Conservation (phyloP, 2,888 invertebrate species). For the Caenorhabditis japonica region DNA sequence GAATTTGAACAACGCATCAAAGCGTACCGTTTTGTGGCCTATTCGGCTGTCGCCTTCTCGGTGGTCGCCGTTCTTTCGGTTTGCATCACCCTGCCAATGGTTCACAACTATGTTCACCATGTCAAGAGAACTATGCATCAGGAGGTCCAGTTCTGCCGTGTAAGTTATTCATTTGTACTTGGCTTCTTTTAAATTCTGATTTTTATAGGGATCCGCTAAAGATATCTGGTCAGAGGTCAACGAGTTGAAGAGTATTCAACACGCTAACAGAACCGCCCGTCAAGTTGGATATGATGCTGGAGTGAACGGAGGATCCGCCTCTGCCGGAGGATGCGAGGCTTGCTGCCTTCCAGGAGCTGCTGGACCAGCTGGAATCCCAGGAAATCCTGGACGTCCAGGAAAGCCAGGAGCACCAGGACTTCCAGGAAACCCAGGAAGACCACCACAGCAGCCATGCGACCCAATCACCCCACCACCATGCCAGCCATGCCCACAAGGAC, state of each 20-base stretch:
- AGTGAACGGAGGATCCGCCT: slow-evolving; percentile 51
- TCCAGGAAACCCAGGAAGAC: slow-evolving; percentile 64
- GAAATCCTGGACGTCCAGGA: slow-evolving; percentile 61
- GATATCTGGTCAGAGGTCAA: slow-evolving; percentile 64
- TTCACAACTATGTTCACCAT: slow-evolving; percentile 65
- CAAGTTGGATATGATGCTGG: slow-evolving; percentile 62
- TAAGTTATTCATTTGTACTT: slow-evolving; percentile 11
- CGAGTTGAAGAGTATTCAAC: slow-evolving; percentile 59
- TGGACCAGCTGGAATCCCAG: slow-evolving; percentile 61
- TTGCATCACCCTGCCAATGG: slow-evolving; percentile 63
- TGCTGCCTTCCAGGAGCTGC: slow-evolving; percentile 70
- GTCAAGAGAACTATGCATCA: slow-evolving; percentile 62
- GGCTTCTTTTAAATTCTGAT: background rate
- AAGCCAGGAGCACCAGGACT: slow-evolving; percentile 66
- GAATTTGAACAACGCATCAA: slow-evolving; percentile 60
- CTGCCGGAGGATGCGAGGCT: slow-evolving; percentile 64
- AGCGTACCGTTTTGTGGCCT: slow-evolving; percentile 65
- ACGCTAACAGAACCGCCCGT: slow-evolving; percentile 68
- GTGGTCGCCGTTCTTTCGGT: slow-evolving; percentile 64
- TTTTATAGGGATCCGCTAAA: slow-evolving; percentile 58
- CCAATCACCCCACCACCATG: slow-evolving; percentile 70
- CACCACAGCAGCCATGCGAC: slow-evolving; percentile 67
- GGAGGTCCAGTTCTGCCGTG: slow-evolving; percentile 61
- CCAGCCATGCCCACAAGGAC: slow-evolving; percentile 66
- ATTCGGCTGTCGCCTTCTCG: slow-evolving; percentile 65